Percentiles rank a stretch among this genome's conserved stretches.
Evolutionary conservation across 2,797 vertebrate genomes (phyloP).

Genomic region (Cynodonichthys magdalenae): DNA sequence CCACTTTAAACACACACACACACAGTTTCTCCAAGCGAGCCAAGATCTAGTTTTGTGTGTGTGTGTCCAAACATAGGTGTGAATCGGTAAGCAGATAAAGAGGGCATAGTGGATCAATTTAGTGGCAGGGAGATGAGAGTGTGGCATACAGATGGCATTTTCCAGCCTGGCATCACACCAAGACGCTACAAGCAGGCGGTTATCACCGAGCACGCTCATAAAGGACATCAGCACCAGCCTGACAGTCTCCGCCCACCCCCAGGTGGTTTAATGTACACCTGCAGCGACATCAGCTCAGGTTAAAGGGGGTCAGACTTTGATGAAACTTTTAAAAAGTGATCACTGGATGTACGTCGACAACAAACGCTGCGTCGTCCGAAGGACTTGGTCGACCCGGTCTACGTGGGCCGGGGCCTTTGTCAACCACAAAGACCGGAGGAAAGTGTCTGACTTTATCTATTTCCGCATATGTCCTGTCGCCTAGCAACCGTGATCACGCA

Average conservation of each 20-base stretch:
- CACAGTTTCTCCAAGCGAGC: slow-evolving; percentile 79
- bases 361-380: too few species aligned
- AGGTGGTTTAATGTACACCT: not conserved
- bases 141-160: slow-evolving; percentile 79
- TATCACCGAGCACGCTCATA: slow-evolving; percentile 52
- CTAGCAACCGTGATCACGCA: too few species aligned
- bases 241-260: not conserved
- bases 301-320: too few species aligned
- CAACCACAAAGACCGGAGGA: too few species aligned
- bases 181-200: slow-evolving; percentile 38
- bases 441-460: too few species aligned
- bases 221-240: slow-evolving; percentile 18
- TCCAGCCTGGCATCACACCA: slow-evolving; percentile 69
- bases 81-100: slow-evolving; percentile 80
- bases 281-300: too few species aligned
- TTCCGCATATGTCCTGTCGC: too few species aligned
- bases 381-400: too few species aligned
- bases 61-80: slow-evolving; percentile 67
- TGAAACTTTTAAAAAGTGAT: too few species aligned
- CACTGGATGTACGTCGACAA: too few species aligned
- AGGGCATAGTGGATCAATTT: slow-evolving; percentile 89
- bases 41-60: slow-evolving; percentile 79
- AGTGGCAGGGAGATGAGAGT: slow-evolving; percentile 85
- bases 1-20: slow-evolving; percentile 86
- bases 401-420: too few species aligned